Percentiles rank a stretch among this genome's conserved stretches.
phyloP scores from a whole-genome alignment of 1,140 invertebrate genomes.

The Drosophila parvula region DNA sequence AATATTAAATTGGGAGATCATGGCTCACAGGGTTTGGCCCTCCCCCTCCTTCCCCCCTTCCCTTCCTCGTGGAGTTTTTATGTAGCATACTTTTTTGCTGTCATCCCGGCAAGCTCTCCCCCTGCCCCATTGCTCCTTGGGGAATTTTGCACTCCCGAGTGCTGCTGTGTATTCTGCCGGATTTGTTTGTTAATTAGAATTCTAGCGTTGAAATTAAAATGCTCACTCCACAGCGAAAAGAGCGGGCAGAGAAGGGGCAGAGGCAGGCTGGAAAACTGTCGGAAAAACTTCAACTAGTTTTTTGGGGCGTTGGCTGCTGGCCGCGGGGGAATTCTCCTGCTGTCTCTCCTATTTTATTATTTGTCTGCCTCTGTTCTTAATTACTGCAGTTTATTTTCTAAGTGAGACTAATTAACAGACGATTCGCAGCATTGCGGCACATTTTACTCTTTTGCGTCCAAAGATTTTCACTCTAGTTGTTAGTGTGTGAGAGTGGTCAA shows the following conservation, averaged over 20 bases:
- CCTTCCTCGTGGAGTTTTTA: constrained; percentile 40
- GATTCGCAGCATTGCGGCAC: constrained; percentile 79
- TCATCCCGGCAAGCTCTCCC: constrained; percentile 12
- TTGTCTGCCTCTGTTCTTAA: constrained; percentile 69
- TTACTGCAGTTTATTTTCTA: constrained; percentile 84
- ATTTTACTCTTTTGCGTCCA: constrained; percentile 45
- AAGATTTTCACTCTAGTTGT: constrained; percentile 7
- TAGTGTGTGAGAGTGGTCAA: constrained; percentile 55
- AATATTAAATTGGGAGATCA: constrained; percentile 84
- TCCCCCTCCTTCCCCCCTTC: constrained; percentile 1
- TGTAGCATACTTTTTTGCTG: constrained; percentile 79
- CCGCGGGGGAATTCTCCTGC: constrained; percentile 30
- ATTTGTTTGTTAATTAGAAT: constrained; percentile 84
- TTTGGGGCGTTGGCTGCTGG: constrained; percentile 45
- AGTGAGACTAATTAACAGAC: constrained; percentile 84
- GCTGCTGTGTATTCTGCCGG: constrained; percentile 78
- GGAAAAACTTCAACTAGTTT: constrained; percentile 59
- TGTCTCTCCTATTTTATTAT: constrained; percentile 54
- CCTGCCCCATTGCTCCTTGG: constrained; percentile 14
- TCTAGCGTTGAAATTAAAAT: constrained; percentile 83
- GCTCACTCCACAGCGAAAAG: constrained; percentile 27
- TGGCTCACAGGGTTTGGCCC: constrained; percentile 78
- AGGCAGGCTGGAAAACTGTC: constrained; percentile 17
- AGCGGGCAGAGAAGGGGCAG: background rate
- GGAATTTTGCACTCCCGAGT: constrained; percentile 36